A percentile compares a stretch with the other conserved stretches of the same genome.
Conservation (phyloP, 1,140 invertebrate genomes). For the Ceratosolen fusciceps region DNA sequence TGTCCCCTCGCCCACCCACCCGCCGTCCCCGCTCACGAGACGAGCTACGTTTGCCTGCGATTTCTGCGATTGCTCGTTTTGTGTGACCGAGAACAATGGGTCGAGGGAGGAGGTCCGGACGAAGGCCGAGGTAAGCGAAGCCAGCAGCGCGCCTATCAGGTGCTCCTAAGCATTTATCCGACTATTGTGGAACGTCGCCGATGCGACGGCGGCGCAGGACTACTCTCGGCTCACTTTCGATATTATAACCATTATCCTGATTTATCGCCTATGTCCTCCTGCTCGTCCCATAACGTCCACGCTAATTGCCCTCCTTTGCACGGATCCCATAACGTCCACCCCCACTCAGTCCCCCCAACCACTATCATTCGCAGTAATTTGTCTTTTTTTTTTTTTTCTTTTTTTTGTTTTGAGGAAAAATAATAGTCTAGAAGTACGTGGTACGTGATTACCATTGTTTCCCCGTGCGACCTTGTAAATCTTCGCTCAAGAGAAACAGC, state of each 20-base stretch:
- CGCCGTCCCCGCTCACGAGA: no score
- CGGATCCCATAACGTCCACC: no score
- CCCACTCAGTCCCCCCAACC: no score
- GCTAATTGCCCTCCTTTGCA: no score
- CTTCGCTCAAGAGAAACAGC: no score
- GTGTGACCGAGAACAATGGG: constrained; percentile 15
- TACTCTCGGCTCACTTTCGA: not conserved
- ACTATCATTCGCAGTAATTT: no score
- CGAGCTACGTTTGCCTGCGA: constrained; percentile 3
- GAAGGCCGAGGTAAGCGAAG: not conserved
- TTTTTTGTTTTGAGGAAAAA: no score
- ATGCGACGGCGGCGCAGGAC: not conserved
- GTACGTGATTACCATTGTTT: no score
- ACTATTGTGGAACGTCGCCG: not conserved
- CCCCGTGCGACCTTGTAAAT: no score
- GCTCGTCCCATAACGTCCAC: no score
- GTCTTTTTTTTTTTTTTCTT: no score
- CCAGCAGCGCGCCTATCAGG: not conserved
- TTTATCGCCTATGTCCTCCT: not conserved
- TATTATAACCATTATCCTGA: not conserved
- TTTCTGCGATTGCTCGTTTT: constrained; percentile 35
- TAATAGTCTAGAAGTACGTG: no score
- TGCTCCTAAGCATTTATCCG: not conserved
- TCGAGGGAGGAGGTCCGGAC: not conserved
- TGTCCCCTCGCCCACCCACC: not conserved